A percentile compares a stretch with the other conserved stretches of the same genome.
Evolutionary conservation across 2,888 invertebrate genomes (phyloP).

Genomic region (Steinernema scapterisci): DNA sequence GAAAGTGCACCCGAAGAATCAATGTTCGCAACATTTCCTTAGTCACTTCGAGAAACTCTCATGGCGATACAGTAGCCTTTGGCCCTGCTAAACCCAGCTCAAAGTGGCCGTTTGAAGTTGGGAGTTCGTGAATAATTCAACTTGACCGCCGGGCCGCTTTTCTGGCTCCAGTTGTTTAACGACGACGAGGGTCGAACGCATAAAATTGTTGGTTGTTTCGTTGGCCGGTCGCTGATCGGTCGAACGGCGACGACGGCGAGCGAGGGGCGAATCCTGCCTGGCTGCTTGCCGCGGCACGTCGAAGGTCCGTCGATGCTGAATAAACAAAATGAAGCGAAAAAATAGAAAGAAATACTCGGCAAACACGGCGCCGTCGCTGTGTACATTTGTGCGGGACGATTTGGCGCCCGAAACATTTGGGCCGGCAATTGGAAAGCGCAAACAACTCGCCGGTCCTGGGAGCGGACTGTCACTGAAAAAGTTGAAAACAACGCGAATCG

Average conservation of each 20-base stretch:
- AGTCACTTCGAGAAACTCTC: neutral
- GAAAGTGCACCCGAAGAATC: too few relatives aligned
- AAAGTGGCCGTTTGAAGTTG: neutral
- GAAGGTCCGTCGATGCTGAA: conserved; percentile 11
- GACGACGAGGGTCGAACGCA: too few relatives aligned
- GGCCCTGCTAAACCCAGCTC: neutral
- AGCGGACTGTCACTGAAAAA: conserved; percentile 18
- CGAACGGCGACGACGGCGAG: neutral
- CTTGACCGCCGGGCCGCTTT: conserved; percentile 14
- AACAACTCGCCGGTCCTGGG: neutral
- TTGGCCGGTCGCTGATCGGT: conserved; percentile 26
- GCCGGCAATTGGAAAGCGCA: conserved; percentile 17
- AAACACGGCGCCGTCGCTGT: conserved; percentile 26
- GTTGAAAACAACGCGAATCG: conserved; percentile 17
- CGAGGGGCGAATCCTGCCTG: neutral
- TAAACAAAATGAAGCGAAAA: conserved; percentile 17
- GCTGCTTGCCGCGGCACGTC: conserved; percentile 29
- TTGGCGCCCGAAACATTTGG: conserved; percentile 24
- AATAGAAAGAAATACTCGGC: conserved; percentile 31
- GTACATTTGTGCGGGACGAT: conserved; percentile 12
- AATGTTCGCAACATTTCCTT: too few relatives aligned
- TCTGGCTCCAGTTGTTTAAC: too few relatives aligned
- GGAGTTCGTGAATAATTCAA: conserved; percentile 20
- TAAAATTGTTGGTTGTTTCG: neutral
- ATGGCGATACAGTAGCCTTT: neutral